phyloP scores from a whole-genome alignment of 1,140 invertebrate genomes.

The Drosophila rhopaloa region DNA sequence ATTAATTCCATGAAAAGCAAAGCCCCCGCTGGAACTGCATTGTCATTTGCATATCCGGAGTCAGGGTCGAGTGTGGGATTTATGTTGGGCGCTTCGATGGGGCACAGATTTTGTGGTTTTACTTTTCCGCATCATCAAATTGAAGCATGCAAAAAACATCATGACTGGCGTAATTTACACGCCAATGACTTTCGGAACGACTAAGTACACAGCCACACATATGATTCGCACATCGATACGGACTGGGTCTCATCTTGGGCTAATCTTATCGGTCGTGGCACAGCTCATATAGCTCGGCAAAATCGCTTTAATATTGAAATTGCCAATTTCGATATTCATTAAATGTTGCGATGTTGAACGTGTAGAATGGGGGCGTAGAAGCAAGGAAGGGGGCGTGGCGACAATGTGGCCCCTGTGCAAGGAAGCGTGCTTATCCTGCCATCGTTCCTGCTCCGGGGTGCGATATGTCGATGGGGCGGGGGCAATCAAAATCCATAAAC shows the following conservation, averaged over 20 bases:
- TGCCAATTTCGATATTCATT: slow-evolving; percentile 81
- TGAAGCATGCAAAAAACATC: slow-evolving; percentile 59
- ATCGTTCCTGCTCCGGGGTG: slow-evolving; percentile 49
- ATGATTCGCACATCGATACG: slow-evolving; percentile 22
- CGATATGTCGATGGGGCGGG: slow-evolving; percentile 7
- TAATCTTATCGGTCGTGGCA: slow-evolving; percentile 75
- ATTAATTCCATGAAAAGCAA: slow-evolving; percentile 33
- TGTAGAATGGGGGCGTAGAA: background rate
- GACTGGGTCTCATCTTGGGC: slow-evolving; percentile 60
- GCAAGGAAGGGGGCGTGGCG: slow-evolving; percentile 1
- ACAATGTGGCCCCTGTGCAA: slow-evolving; percentile 48
- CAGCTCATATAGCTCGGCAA: slow-evolving; percentile 73
- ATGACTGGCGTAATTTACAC: slow-evolving; percentile 79
- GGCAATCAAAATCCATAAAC: slow-evolving; percentile 80
- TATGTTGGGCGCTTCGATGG: slow-evolving; percentile 33
- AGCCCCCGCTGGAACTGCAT: slow-evolving; percentile 46
- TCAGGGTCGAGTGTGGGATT: slow-evolving; percentile 35
- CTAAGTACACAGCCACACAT: slow-evolving; percentile 44
- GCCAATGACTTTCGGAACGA: slow-evolving; percentile 76
- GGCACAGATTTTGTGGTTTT: slow-evolving; percentile 64
- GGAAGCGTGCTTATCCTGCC: slow-evolving; percentile 73
- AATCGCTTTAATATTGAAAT: slow-evolving; percentile 80
- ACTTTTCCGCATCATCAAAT: slow-evolving; percentile 81
- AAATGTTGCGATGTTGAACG: slow-evolving; percentile 55
- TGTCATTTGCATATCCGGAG: slow-evolving; percentile 74